Percentiles rank a stretch among this genome's conserved stretches.
Conservation (phyloP, 2,797 vertebrate species). For the Podargus strigoides region DNA sequence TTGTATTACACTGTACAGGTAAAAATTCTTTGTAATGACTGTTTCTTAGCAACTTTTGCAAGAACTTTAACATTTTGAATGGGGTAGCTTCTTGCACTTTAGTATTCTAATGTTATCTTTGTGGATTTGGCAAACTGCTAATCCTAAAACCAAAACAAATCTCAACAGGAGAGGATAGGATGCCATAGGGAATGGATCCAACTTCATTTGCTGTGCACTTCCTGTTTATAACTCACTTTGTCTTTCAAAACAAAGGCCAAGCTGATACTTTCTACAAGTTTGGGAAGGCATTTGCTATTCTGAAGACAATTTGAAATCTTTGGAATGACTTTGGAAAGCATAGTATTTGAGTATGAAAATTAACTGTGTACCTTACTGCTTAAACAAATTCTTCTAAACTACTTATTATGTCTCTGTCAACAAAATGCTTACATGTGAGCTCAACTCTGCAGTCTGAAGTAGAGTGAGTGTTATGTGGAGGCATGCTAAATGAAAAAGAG, state of each 20-base stretch:
- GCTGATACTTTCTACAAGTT: constrained; percentile 27
- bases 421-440: constrained; percentile 50
- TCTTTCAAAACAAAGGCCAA: constrained; percentile 20
- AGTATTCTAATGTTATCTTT: neutral
- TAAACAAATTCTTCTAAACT: constrained; percentile 69
- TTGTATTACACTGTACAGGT: neutral
- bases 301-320: constrained; percentile 50
- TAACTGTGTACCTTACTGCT: constrained; percentile 63
- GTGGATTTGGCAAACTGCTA: neutral
- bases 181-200: neutral
- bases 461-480: neutral
- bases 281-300: constrained; percentile 1
- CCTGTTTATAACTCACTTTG: neutral
- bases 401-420: constrained; percentile 66
- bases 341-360: constrained; percentile 67
- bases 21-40: neutral
- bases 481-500: neutral
- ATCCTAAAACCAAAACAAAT: neutral
- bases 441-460: neutral
- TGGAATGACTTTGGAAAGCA: constrained; percentile 56
- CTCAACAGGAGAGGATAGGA: neutral
- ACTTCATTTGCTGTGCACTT: neutral
- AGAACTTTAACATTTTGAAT: neutral
- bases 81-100: neutral
- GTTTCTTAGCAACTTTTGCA: neutral